These are phyloP conservation scores for Labrus mixtus DNA, from an alignment of 2,113 vertebrate genomes.

Conservation along the genomic window DNA sequence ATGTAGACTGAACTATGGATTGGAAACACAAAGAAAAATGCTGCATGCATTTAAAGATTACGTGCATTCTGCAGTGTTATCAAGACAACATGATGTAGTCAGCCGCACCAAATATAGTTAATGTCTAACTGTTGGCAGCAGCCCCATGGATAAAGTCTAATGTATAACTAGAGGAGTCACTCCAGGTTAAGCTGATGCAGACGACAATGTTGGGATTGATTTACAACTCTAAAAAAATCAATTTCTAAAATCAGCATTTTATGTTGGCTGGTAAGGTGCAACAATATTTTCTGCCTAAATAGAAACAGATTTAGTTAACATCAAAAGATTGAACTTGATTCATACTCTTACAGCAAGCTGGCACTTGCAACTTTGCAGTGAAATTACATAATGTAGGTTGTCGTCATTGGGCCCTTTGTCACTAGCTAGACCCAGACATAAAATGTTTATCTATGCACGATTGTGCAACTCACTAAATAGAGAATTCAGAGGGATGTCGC, in stretches of 20 bases:
- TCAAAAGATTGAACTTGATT: too few species aligned
- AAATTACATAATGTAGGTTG: too few species aligned
- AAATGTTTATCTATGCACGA: too few species aligned
- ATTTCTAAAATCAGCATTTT: not conserved
- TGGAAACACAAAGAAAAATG: not conserved
- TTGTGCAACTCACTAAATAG: too few species aligned
- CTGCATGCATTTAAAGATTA: not conserved
- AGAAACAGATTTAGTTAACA: too few species aligned
- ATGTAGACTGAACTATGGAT: not conserved
- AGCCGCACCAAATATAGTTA: conserved; percentile 37
- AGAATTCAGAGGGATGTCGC: too few species aligned
- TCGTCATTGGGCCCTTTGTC: too few species aligned
- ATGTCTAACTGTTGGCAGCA: conserved; percentile 35
- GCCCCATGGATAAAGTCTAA: conserved; percentile 21
- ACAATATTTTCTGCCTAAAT: not conserved
- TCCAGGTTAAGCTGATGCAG: not conserved
- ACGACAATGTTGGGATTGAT: not conserved
- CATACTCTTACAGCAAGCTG: too few species aligned
- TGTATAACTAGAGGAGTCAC: conserved; percentile 14
- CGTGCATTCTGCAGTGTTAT: conserved; percentile 1
- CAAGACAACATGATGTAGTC: conserved; percentile 25
- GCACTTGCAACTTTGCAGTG: too few species aligned
- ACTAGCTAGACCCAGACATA: too few species aligned
- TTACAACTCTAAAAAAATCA: not conserved
- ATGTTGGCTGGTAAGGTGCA: not conserved